Conservation (phyloP, 2,797 vertebrate genomes). For the Sarcoramphus papa region DNA sequence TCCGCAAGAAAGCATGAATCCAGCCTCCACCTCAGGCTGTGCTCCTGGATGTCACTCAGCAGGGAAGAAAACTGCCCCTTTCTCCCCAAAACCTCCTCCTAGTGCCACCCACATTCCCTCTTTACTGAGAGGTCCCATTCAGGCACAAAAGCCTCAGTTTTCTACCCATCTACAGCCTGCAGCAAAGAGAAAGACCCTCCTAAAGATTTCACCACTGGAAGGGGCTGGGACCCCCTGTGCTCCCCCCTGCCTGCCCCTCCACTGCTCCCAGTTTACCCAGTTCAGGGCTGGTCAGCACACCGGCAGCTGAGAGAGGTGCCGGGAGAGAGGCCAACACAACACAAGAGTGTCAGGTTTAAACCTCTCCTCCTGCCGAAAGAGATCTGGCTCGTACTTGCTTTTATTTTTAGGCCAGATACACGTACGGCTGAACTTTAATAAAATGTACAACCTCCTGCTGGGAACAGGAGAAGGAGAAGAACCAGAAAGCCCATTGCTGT, state of each 20-base stretch:
- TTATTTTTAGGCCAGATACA: conserved; percentile 51
- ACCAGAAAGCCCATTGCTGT: neutral
- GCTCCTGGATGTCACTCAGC: neutral
- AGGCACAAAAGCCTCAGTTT: neutral
- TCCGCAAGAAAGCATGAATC: neutral
- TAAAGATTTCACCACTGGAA: neutral
- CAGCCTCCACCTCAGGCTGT: neutral
- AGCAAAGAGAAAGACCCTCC: neutral
- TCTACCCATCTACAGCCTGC: rapidly evolving
- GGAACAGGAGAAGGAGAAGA: neutral
- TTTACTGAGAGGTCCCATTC: neutral
- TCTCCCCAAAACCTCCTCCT: neutral
- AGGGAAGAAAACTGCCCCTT: neutral
- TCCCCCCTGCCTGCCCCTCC: neutral
- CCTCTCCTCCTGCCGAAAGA: neutral
- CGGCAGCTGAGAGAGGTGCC: neutral
- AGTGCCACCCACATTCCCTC: neutral
- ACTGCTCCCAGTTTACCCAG: neutral
- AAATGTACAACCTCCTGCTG: neutral
- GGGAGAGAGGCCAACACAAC: neutral
- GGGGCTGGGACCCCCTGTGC: neutral
- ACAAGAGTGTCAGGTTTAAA: neutral
- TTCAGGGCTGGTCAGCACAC: neutral
- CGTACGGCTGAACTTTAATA: neutral
- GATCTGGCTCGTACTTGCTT: neutral